Evolutionary conservation across 2,888 invertebrate species (phyloP).

Genomic region (Tipula vernalis): DNA sequence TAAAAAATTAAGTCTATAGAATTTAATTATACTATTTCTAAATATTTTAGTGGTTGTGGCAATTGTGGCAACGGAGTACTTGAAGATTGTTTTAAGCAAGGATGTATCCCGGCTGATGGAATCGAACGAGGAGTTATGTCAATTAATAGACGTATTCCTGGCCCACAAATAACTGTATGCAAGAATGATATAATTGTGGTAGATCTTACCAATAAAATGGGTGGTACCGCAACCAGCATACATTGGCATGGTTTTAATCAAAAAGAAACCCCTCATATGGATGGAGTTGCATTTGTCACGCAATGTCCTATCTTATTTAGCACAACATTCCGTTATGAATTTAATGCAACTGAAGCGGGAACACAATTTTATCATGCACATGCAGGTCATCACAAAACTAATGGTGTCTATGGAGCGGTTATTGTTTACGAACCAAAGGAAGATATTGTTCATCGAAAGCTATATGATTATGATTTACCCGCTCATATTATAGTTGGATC

Average conservation of each 20-base stretch:
- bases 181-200: constrained; percentile 65
- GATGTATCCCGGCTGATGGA: constrained; percentile 40
- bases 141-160: constrained; percentile 38
- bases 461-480: constrained; percentile 60
- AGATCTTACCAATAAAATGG: constrained; percentile 62
- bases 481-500: constrained; percentile 59
- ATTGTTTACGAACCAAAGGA: constrained; percentile 53
- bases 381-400: constrained; percentile 59
- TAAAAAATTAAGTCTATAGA: background rate
- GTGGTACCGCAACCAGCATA: constrained; percentile 63
- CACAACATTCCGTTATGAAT: constrained; percentile 53
- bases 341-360: constrained; percentile 54
- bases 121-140: constrained; percentile 34
- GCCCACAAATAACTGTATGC: constrained; percentile 45
- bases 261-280: constrained; percentile 62
- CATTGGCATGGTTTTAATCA: constrained; percentile 87
- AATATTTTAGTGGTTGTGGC: constrained; percentile 33
- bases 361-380: constrained; percentile 68
- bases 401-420: constrained; percentile 65
- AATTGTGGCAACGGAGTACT: constrained; percentile 30
- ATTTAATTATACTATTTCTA: background rate
- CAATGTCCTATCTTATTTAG: constrained; percentile 69
- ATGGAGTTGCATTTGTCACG: constrained; percentile 69
- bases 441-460: constrained; percentile 42
- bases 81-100: constrained; percentile 35